Conservation (phyloP, 2,113 vertebrate genomes). For the Alexandromys fortis region DNA sequence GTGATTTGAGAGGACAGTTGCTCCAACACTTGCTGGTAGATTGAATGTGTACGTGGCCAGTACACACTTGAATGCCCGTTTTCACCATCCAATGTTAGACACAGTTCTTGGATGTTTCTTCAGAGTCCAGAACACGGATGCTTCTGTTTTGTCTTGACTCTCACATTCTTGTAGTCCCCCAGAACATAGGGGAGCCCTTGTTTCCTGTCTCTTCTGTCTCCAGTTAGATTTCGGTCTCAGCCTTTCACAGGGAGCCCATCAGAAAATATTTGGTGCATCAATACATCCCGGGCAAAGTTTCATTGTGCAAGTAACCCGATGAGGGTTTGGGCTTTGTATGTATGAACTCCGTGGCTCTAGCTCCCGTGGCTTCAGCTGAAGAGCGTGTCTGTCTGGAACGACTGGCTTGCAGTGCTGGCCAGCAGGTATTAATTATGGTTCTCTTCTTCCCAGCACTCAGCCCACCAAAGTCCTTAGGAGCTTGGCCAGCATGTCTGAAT, state of each 20-base stretch:
- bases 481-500: conserved; percentile 53
- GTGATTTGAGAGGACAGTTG: not conserved
- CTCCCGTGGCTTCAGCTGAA: conserved; percentile 17
- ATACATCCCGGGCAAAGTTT: not conserved
- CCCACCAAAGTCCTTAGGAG: conserved; percentile 27
- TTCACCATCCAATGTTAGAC: not conserved
- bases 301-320: not conserved
- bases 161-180: conserved; percentile 30
- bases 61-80: not conserved
- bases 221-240: conserved; percentile 18
- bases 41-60: not conserved
- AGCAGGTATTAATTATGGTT: conserved; percentile 24
- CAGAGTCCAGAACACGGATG: conserved; percentile 15
- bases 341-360: not conserved
- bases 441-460: not conserved
- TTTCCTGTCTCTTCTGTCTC: conserved; percentile 39
- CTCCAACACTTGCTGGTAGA: not conserved
- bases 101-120: not conserved
- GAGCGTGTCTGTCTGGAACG: not conserved
- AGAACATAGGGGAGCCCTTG: conserved; percentile 24
- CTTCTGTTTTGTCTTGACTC: conserved; percentile 17
- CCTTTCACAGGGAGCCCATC: not conserved
- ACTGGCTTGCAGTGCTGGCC: not conserved
- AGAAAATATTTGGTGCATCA: not conserved
- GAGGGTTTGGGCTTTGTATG: not conserved